A percentile compares a stretch with the other conserved stretches of the same genome.
Evolutionary conservation across 1,140 invertebrate genomes (phyloP).

Genomic region (Sinella curviseta): DNA sequence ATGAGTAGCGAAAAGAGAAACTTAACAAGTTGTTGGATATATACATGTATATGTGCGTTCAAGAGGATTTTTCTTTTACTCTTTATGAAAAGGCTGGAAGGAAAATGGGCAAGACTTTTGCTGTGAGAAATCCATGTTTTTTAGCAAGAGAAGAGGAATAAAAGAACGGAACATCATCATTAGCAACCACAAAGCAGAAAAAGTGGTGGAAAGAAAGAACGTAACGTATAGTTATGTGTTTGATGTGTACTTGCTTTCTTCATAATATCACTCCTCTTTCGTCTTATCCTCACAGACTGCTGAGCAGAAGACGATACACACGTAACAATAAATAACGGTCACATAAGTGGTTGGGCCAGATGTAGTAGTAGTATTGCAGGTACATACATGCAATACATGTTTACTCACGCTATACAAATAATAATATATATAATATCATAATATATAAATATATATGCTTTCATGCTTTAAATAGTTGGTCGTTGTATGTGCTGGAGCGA

Average conservation of each 20-base stretch:
- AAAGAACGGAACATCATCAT: slow-evolving; percentile 20
- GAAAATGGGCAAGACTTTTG: not conserved
- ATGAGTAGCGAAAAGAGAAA: too few relatives aligned
- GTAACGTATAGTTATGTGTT: slow-evolving; percentile 19
- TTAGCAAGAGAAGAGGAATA: not conserved
- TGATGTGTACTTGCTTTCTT: not conserved
- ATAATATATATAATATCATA: too few relatives aligned
- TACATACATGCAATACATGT: too few relatives aligned
- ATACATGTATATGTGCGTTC: too few relatives aligned
- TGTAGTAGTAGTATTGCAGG: too few relatives aligned
- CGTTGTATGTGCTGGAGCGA: too few relatives aligned
- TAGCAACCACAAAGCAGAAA: slow-evolving; percentile 5
- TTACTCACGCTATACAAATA: too few relatives aligned
- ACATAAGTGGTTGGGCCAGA: not conserved
- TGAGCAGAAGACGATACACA: not conserved
- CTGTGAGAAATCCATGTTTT: not conserved
- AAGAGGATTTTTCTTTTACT: not conserved
- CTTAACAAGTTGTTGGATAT: not conserved
- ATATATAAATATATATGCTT: too few relatives aligned
- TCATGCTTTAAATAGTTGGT: too few relatives aligned
- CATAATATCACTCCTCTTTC: too few relatives aligned
- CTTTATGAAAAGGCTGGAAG: not conserved
- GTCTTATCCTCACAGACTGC: too few relatives aligned
- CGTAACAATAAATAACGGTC: slow-evolving; percentile 8
- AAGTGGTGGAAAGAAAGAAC: slow-evolving; percentile 13